phyloP scores from a whole-genome alignment of 2,113 vertebrate species.

The Columbina picui region DNA sequence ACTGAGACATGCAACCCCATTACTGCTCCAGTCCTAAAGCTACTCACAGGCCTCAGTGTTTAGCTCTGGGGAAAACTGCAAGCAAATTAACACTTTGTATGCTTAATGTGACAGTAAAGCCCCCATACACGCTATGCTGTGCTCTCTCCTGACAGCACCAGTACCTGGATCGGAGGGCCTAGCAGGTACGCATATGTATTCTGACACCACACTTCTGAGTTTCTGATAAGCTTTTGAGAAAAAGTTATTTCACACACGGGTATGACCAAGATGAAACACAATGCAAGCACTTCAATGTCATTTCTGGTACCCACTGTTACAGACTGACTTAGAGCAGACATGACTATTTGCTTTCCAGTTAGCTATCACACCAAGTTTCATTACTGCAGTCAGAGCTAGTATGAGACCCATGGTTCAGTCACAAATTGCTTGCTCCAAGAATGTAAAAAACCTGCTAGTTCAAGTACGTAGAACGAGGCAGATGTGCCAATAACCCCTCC shows the following conservation, averaged over 20 bases:
- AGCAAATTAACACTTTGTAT: constrained; percentile 75
- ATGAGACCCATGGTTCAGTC: constrained; percentile 42
- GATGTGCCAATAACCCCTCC: constrained; percentile 57
- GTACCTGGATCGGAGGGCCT: constrained; percentile 75
- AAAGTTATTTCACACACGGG: constrained; percentile 52
- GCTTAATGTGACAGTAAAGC: constrained; percentile 73
- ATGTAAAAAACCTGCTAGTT: constrained; percentile 59
- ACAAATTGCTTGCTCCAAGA: constrained; percentile 63
- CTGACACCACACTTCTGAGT: constrained; percentile 86
- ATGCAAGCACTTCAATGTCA: constrained; percentile 80
- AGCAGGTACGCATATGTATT: constrained; percentile 80
- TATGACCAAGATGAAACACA: constrained; percentile 81
- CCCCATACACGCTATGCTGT: constrained; percentile 65
- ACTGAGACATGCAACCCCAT: constrained; percentile 81
- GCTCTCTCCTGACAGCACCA: constrained; percentile 78
- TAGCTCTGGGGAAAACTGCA: constrained; percentile 72
- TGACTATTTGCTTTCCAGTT: constrained; percentile 35
- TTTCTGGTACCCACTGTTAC: constrained; percentile 72
- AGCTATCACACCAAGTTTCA: constrained; percentile 59
- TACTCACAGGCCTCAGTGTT: constrained; percentile 78
- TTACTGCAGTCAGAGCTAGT: constrained; percentile 62
- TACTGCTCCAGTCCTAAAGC: constrained; percentile 75
- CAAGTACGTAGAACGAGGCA: constrained; percentile 57
- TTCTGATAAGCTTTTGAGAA: constrained; percentile 57
- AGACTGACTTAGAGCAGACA: constrained; percentile 57